Conservation (phyloP, 2,888 invertebrate species). For the Disparrhopalites patrizii region DNA sequence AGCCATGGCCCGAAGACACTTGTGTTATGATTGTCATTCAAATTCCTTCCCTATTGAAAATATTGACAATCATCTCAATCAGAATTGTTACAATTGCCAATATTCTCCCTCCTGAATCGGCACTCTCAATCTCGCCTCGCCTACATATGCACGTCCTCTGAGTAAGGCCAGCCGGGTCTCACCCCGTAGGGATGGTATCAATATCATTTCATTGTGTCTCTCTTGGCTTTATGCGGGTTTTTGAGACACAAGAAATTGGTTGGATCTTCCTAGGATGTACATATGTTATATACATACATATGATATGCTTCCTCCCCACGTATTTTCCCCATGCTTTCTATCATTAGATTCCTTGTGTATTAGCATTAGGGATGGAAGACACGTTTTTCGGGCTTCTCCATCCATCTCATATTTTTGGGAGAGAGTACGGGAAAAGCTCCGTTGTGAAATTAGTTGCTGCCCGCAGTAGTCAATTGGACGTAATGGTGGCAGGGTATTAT, state of each 20-base stretch:
- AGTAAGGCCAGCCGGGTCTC: neutral
- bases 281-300: neutral
- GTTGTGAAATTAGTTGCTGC: constrained; percentile 30
- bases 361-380: no score
- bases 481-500: neutral
- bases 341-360: no score
- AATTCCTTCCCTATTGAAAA: constrained; percentile 32
- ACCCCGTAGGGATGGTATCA: no score
- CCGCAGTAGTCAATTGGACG: constrained; percentile 23
- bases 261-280: no score
- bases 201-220: no score
- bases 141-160: neutral
- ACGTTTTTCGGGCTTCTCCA: no score
- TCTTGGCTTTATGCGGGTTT: no score
- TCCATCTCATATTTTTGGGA: no score
- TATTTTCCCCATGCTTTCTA: no score
- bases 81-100: constrained; percentile 36
- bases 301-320: no score
- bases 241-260: no score
- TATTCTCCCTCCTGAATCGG: constrained; percentile 8
- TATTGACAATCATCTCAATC: constrained; percentile 49
- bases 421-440: no score
- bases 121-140: neutral
- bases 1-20: constrained; percentile 17
- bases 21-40: neutral